phyloP scores from a whole-genome alignment of 2,113 vertebrate species.

The Nesoenas mayeri region DNA sequence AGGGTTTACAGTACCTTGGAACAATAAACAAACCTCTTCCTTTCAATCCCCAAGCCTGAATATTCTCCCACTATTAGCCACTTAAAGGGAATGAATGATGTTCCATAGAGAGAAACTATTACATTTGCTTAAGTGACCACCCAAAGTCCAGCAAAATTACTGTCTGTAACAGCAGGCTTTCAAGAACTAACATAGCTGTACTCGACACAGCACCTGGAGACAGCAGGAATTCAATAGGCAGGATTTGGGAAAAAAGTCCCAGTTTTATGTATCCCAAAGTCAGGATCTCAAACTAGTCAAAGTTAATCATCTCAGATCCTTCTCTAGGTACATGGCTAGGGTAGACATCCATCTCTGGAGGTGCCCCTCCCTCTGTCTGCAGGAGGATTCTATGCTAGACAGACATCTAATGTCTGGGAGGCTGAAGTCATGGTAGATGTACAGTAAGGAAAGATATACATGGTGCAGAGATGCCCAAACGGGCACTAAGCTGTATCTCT shows the following conservation, averaged over 20 bases:
- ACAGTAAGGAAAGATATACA: background rate
- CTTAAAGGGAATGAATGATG: conserved; percentile 18
- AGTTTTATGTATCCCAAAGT: background rate
- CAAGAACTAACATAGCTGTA: background rate
- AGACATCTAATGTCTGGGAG: background rate
- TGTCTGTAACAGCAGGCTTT: background rate
- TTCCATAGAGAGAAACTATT: background rate
- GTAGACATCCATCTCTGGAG: background rate
- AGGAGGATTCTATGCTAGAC: background rate
- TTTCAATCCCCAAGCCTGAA: background rate
- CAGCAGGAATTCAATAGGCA: background rate
- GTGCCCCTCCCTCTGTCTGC: background rate
- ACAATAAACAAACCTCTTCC: conserved; percentile 49
- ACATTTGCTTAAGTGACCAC: background rate
- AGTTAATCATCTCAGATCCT: background rate
- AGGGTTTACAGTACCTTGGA: background rate
- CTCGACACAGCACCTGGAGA: background rate
- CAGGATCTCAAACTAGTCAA: background rate
- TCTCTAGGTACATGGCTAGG: background rate
- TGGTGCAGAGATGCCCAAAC: background rate
- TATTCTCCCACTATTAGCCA: background rate
- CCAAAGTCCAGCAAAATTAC: background rate
- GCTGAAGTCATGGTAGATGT: background rate
- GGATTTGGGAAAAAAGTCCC: background rate
- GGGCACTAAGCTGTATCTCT: background rate